Percentiles rank a stretch among this genome's conserved stretches.
Evolutionary conservation across 2,888 invertebrate species (phyloP).

Genomic region (Lycophotia porphyrea): DNA sequence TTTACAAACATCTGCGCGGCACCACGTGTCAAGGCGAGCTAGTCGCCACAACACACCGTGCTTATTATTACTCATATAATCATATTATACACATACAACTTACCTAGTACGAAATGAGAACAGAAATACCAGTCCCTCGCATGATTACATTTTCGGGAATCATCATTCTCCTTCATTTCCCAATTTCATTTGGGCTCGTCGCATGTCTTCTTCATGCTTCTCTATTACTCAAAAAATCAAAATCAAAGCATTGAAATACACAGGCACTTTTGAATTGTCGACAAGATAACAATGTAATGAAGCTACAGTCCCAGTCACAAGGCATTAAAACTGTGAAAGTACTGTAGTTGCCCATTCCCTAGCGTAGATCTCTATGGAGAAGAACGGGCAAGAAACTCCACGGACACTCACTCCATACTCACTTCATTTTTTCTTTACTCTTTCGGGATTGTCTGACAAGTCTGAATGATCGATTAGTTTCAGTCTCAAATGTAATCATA

Average conservation of each 20-base stretch:
- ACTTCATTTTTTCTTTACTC: background rate
- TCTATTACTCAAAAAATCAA: background rate
- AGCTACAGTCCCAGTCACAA: too few species aligned
- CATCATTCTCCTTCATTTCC: background rate
- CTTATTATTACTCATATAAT: slow-evolving; percentile 40
- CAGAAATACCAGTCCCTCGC: slow-evolving; percentile 1
- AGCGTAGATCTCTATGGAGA: too few species aligned
- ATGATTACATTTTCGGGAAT: background rate
- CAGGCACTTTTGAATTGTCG: too few species aligned
- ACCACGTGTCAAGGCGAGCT: slow-evolving; percentile 60
- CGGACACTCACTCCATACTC: too few species aligned
- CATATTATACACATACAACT: background rate
- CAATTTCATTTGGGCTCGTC: background rate
- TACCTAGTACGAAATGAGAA: background rate
- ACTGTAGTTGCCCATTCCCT: too few species aligned
- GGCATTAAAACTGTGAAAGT: too few species aligned
- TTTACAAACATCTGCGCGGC: slow-evolving; percentile 56
- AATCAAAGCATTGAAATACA: too few species aligned
- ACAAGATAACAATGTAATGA: too few species aligned
- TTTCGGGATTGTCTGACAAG: background rate
- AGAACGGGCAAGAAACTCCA: too few species aligned
- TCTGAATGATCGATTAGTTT: background rate
- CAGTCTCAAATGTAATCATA: background rate
- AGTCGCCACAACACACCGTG: slow-evolving; percentile 40
- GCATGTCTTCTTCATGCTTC: background rate